A percentile compares a stretch with the other conserved stretches of the same genome.
phyloP scores from a whole-genome alignment of 2,888 invertebrate genomes.

The Ophonus ardosiacus region DNA sequence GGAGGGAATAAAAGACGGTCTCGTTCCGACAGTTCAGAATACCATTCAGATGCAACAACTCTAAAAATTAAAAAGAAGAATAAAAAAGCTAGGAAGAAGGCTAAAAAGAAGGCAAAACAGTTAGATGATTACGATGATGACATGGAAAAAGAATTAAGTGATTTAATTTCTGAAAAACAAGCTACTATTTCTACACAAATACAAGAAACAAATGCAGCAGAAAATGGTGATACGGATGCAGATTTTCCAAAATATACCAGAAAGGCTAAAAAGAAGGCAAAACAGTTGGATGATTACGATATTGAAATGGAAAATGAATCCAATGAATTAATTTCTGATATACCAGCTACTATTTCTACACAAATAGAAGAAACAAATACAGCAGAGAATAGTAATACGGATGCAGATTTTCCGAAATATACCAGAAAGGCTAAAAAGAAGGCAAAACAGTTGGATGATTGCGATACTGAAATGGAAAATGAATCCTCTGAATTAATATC shows the following conservation, averaged over 20 bases:
- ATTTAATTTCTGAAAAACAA: background rate
- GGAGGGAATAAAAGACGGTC: background rate
- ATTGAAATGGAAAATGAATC: background rate
- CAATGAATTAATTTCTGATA: background rate
- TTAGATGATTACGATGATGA: background rate
- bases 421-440: conserved; percentile 47
- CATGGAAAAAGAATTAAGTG: background rate
- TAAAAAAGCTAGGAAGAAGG: conserved; percentile 49
- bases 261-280: conserved; percentile 41
- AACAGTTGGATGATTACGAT: background rate
- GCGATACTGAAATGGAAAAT: background rate
- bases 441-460: background rate
- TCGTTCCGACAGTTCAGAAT: conserved; percentile 38
- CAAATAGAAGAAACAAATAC: too few species aligned
- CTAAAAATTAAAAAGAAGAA: conserved; percentile 46
- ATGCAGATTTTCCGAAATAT: too few species aligned
- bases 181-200: too few species aligned
- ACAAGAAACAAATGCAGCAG: background rate
- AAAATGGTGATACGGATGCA: background rate
- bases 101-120: conserved; percentile 38
- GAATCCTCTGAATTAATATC: background rate
- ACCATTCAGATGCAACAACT: conserved; percentile 51
- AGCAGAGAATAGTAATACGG: background rate
- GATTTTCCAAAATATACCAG: too few species aligned
- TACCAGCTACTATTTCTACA: too few species aligned